A percentile compares a stretch with the other conserved stretches of the same genome.
Evolutionary conservation across 2,113 vertebrate genomes (phyloP).

Genomic region (Syrrhaptes paradoxus): DNA sequence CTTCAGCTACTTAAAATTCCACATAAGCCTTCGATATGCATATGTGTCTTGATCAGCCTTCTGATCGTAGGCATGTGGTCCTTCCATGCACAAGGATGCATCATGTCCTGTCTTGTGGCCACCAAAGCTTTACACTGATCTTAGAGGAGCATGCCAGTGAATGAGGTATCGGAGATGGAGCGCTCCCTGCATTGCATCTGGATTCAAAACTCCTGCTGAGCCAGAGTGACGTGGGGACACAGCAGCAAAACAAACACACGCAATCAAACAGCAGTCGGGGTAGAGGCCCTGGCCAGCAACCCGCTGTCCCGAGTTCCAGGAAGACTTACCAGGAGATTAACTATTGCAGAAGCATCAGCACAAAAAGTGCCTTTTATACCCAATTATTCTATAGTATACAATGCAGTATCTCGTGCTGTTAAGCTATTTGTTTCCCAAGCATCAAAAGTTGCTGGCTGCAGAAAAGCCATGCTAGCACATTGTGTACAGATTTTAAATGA

Average conservation of each 20-base stretch:
- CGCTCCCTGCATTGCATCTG: background rate
- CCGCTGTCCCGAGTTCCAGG: background rate
- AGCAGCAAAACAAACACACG: background rate
- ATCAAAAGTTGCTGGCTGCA: background rate
- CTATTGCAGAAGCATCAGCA: background rate
- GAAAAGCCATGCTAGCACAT: background rate
- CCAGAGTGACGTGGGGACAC: fast-evolving
- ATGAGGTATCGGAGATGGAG: background rate
- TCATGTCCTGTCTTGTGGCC: background rate
- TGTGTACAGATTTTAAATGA: background rate
- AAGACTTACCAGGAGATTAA: background rate
- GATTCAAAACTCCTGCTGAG: background rate
- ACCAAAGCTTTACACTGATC: background rate
- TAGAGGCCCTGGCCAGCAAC: background rate
- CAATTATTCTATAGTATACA: background rate
- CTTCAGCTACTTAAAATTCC: background rate
- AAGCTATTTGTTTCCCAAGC: background rate
- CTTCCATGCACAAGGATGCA: fast-evolving
- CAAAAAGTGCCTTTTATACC: background rate
- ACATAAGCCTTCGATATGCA: fast-evolving
- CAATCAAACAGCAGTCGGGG: background rate
- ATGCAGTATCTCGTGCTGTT: background rate
- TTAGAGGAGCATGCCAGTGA: background rate
- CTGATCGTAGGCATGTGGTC: fast-evolving
- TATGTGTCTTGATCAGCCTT: background rate